Conservation (phyloP, 1,140 invertebrate genomes). For the Aphelinus atriplicis region DNA sequence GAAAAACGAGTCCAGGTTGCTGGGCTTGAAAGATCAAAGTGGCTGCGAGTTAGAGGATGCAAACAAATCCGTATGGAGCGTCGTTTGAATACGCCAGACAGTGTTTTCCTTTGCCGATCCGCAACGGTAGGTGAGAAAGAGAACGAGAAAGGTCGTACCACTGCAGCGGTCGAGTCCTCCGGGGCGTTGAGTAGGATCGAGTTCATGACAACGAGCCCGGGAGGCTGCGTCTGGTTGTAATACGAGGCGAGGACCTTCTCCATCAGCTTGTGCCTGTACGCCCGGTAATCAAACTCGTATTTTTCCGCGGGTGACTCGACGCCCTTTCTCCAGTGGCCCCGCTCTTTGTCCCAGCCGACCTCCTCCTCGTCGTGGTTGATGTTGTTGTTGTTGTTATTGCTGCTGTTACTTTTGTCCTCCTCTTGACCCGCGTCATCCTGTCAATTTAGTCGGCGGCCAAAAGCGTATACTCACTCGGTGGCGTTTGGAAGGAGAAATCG, state of each 20-base stretch:
- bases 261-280: constrained; percentile 54
- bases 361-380: no score
- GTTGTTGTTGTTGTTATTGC: no score
- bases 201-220: constrained; percentile 55
- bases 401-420: no score
- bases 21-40: background rate
- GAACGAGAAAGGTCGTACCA: no score
- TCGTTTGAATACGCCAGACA: no score
- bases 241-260: constrained; percentile 49
- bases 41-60: no score
- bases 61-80: no score
- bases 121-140: no score
- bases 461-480: no score
- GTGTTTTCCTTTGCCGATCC: no score
- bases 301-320: background rate
- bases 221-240: constrained; percentile 51
- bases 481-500: no score
- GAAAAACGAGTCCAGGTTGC: constrained; percentile 38
- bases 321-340: background rate
- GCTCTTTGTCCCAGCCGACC: constrained; percentile 20
- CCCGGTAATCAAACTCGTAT: constrained; percentile 48
- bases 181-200: constrained; percentile 52
- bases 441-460: no score
- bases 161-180: constrained; percentile 21
- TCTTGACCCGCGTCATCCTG: background rate